A percentile compares a stretch with the other conserved stretches of the same genome.
Conservation (phyloP, 2,888 invertebrate species). For the Phoronis australis region DNA sequence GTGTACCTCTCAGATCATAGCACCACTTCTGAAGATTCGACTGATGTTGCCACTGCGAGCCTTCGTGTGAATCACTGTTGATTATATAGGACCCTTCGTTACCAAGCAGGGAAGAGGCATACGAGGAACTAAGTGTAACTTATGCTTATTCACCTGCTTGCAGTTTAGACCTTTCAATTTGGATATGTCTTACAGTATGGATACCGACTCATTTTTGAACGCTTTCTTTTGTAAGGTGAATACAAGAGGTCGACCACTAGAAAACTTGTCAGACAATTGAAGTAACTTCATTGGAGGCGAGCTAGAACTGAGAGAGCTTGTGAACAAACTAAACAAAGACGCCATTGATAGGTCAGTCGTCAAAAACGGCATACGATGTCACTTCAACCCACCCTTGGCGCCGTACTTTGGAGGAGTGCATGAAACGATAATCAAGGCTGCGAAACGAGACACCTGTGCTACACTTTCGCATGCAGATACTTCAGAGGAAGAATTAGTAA, state of each 20-base stretch:
- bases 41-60: slow-evolving; percentile 1
- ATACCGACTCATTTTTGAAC: slow-evolving; percentile 17
- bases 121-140: slow-evolving; percentile 12
- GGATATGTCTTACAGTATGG: slow-evolving; percentile 14
- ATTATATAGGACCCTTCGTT: slow-evolving; percentile 5
- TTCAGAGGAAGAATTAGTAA: slow-evolving; percentile 18
- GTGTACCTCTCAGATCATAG: not conserved
- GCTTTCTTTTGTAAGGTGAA: slow-evolving; percentile 13
- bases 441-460: slow-evolving; percentile 17
- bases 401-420: slow-evolving; percentile 19
- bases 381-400: slow-evolving; percentile 18
- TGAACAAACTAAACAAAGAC: too few species aligned
- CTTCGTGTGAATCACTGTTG: slow-evolving; percentile 1
- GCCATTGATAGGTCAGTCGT: too few species aligned
- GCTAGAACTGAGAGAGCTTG: too few species aligned
- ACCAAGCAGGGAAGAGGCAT: slow-evolving; percentile 13
- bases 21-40: not conserved
- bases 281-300: slow-evolving; percentile 15
- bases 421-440: slow-evolving; percentile 16
- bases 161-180: slow-evolving; percentile 9
- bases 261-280: slow-evolving; percentile 15
- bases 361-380: slow-evolving; percentile 13
- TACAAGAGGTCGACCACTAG: too few species aligned
- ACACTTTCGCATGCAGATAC: slow-evolving; percentile 13
- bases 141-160: slow-evolving; percentile 19